These are phyloP conservation scores for Eudemis profundana DNA, from an alignment of 2,888 invertebrate species.

Conservation along the genomic window DNA sequence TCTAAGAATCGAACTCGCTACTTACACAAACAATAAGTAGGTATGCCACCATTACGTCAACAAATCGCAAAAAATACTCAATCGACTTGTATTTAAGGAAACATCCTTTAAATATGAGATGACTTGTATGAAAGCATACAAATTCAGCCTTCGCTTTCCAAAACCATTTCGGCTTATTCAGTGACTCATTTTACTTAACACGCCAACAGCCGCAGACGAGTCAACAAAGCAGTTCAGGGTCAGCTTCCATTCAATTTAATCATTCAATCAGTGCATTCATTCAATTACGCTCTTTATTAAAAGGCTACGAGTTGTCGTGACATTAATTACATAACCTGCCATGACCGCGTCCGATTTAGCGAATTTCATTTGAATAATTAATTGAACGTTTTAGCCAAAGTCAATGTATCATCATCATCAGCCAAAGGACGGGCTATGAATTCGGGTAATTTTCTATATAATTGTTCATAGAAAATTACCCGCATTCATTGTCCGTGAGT, in stretches of 20 bases:
- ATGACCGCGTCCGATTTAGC: not conserved
- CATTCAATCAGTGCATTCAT: conserved; percentile 31
- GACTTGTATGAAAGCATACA: not conserved
- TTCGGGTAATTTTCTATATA: no score
- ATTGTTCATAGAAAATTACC: no score
- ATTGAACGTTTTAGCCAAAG: not conserved
- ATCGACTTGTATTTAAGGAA: conserved; percentile 5
- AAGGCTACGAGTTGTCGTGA: conserved; percentile 15
- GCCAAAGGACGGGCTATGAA: no score
- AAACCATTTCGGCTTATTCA: conserved; percentile 10
- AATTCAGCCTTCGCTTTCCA: conserved; percentile 22
- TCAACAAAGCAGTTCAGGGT: conserved; percentile 29
- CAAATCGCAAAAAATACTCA: not conserved
- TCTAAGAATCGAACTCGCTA: not conserved
- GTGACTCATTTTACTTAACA: no score
- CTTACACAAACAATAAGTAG: not conserved
- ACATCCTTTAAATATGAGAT: not conserved
- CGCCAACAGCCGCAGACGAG: conserved; percentile 27
- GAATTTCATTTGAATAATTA: no score
- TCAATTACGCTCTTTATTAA: not conserved
- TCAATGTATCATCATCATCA: no score
- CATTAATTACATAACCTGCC: conserved; percentile 4
- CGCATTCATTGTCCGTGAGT: no score
- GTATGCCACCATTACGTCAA: not conserved
- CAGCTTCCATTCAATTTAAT: conserved; percentile 16